These are phyloP conservation scores for Sapajus apella DNA, from an alignment of 2,113 vertebrate genomes.

Conservation along the genomic window DNA sequence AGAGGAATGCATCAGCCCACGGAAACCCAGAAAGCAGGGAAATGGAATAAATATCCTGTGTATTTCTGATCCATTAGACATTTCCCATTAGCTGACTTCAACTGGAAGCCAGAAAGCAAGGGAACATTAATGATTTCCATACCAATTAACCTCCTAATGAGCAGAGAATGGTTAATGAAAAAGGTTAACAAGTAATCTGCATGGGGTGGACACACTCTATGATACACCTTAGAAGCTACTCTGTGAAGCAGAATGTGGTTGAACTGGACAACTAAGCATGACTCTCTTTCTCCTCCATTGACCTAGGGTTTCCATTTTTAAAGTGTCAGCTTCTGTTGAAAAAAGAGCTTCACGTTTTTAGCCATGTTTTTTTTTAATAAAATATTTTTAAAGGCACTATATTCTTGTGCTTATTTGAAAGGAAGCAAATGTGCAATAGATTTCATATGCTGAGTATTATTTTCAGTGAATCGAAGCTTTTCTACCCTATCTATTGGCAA, in stretches of 20 bases:
- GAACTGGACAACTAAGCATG: rapidly evolving
- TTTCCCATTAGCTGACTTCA: not conserved
- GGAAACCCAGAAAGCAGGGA: not conserved
- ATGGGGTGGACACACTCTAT: not conserved
- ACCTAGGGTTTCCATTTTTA: not conserved
- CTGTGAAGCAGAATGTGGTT: rapidly evolving
- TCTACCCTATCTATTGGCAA: not conserved
- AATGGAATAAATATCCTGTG: not conserved
- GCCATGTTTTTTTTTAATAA: conserved; percentile 5
- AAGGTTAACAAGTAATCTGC: not conserved
- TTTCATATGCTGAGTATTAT: conserved; percentile 25
- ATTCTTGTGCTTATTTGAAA: conserved; percentile 53
- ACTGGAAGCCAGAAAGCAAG: not conserved
- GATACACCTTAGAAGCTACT: not conserved
- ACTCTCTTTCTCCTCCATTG: not conserved
- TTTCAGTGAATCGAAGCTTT: conserved; percentile 23
- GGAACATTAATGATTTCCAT: not conserved
- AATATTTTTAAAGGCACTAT: not conserved
- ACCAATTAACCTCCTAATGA: not conserved
- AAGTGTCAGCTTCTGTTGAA: not conserved
- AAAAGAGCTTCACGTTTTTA: not conserved
- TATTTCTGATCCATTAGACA: not conserved
- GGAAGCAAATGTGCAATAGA: conserved; percentile 28
- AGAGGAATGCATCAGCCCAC: rapidly evolving
- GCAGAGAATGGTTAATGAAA: not conserved